These are phyloP conservation scores for Tribolium madens DNA, from an alignment of 1,140 invertebrate genomes.

Conservation along the genomic window DNA sequence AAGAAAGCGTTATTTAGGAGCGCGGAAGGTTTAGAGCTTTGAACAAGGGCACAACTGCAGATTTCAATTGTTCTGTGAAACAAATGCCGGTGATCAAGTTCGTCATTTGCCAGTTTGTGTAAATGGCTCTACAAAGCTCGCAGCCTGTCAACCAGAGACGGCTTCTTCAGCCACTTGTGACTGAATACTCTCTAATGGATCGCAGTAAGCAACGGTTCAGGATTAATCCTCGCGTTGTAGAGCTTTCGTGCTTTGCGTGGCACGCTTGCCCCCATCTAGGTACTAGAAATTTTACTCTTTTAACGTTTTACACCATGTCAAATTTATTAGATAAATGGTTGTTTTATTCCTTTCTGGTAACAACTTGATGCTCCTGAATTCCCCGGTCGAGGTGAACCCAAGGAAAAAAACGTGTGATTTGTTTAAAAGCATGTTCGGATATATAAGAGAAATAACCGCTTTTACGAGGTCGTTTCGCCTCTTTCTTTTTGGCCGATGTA, in stretches of 20 bases:
- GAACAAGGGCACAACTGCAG: constrained; percentile 10
- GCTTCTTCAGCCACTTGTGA: constrained; percentile 34
- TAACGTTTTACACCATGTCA: constrained; percentile 25
- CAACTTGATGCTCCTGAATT: constrained; percentile 34
- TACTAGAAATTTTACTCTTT: constrained; percentile 1
- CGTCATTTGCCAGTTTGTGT: constrained; percentile 24
- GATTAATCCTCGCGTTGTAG: constrained; percentile 41
- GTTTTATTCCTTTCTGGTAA: constrained; percentile 34
- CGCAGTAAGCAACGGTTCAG: constrained; percentile 33
- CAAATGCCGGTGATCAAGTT: constrained; percentile 35
- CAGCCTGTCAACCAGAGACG: constrained; percentile 27
- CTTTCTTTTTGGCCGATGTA: background rate
- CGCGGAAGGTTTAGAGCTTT: background rate
- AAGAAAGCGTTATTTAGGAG: constrained; percentile 12
- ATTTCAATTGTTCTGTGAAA: constrained; percentile 28
- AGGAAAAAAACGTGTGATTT: constrained; percentile 36
- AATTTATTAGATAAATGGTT: constrained; percentile 35
- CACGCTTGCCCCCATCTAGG: background rate
- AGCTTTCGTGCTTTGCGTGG: constrained; percentile 28
- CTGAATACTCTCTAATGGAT: constrained; percentile 35
- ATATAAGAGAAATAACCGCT: constrained; percentile 42
- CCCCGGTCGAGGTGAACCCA: background rate
- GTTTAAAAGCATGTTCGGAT: constrained; percentile 46
- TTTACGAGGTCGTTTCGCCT: constrained; percentile 30
- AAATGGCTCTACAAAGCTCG: constrained; percentile 28